A percentile compares a stretch with the other conserved stretches of the same genome.
These are phyloP conservation scores for Lasioglossum morio DNA, from an alignment of 2,888 invertebrate genomes.

Conservation along the genomic window DNA sequence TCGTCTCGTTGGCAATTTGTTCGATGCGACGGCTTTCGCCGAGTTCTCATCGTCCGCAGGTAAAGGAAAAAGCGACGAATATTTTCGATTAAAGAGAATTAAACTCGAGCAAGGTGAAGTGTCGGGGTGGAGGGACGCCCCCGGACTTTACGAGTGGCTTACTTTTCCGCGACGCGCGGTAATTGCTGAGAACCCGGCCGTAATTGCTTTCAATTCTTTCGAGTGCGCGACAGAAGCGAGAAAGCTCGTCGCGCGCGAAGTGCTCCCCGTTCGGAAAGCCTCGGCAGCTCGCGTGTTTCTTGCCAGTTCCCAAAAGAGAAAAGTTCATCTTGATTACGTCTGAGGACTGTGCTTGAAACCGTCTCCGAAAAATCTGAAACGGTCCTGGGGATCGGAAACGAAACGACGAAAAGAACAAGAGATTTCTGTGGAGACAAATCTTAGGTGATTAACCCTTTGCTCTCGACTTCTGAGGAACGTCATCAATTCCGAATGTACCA, in stretches of 20 bases:
- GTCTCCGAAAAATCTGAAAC: neutral
- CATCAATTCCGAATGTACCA: too few species aligned
- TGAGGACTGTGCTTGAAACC: neutral
- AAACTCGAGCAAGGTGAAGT: neutral
- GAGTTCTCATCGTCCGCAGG: neutral
- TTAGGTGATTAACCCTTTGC: too few species aligned
- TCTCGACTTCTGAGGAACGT: too few species aligned
- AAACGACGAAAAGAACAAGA: neutral
- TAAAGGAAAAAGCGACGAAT: slow-evolving; percentile 8
- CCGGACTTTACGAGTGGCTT: slow-evolving; percentile 31
- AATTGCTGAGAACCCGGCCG: slow-evolving; percentile 48
- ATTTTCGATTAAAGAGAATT: slow-evolving; percentile 27
- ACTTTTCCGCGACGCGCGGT: slow-evolving; percentile 25
- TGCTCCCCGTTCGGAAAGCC: slow-evolving; percentile 26
- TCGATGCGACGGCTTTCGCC: neutral
- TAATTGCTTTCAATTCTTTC: slow-evolving; percentile 58
- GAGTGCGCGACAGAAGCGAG: slow-evolving; percentile 17
- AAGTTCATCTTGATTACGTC: neutral
- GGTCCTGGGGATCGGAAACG: neutral
- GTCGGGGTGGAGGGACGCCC: neutral
- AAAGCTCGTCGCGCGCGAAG: slow-evolving; percentile 35
- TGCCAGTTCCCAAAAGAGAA: neutral
- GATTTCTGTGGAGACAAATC: neutral
- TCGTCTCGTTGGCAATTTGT: neutral
- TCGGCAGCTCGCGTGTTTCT: slow-evolving; percentile 10